These are phyloP conservation scores for Zaprionus capensis DNA, from an alignment of 1,140 invertebrate species.

Conservation along the genomic window DNA sequence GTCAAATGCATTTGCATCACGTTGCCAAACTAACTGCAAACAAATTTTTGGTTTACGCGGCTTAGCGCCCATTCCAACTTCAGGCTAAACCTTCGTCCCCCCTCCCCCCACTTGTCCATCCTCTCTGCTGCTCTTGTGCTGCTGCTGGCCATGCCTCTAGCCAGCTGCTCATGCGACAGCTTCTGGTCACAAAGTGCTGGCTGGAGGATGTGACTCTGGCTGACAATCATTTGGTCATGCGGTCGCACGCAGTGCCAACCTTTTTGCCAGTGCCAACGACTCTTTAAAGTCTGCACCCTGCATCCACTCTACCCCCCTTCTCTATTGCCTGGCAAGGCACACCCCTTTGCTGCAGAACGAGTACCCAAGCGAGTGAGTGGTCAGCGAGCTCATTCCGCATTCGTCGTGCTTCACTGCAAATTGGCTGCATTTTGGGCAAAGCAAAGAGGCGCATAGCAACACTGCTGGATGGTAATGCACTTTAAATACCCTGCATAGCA, in stretches of 20 bases:
- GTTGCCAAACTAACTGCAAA: conserved; percentile 58
- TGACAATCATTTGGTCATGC: conserved; percentile 41
- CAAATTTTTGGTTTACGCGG: conserved; percentile 54
- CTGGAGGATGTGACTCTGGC: conserved; percentile 20
- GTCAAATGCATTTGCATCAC: conserved; percentile 70
- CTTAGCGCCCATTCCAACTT: conserved; percentile 27
- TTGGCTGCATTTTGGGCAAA: conserved; percentile 3
- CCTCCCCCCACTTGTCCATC: not conserved
- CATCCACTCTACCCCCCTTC: not conserved
- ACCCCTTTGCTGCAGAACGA: not conserved
- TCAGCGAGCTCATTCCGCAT: conserved; percentile 5
- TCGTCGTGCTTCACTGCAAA: conserved; percentile 1
- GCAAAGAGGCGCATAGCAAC: not conserved
- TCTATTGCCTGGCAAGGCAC: not conserved
- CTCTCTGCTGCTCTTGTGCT: not conserved
- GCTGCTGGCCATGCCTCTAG: not conserved
- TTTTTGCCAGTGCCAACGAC: not conserved
- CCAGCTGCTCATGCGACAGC: conserved; percentile 31
- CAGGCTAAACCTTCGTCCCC: not conserved
- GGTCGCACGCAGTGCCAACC: conserved; percentile 11
- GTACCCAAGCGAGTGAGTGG: not conserved
- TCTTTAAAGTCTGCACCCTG: not conserved
- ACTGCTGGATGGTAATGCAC: not conserved
- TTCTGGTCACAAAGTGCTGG: conserved; percentile 34
- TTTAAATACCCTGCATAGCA: not conserved